phyloP scores from a whole-genome alignment of 2,797 vertebrate genomes.

The Galagoides demidoff region DNA sequence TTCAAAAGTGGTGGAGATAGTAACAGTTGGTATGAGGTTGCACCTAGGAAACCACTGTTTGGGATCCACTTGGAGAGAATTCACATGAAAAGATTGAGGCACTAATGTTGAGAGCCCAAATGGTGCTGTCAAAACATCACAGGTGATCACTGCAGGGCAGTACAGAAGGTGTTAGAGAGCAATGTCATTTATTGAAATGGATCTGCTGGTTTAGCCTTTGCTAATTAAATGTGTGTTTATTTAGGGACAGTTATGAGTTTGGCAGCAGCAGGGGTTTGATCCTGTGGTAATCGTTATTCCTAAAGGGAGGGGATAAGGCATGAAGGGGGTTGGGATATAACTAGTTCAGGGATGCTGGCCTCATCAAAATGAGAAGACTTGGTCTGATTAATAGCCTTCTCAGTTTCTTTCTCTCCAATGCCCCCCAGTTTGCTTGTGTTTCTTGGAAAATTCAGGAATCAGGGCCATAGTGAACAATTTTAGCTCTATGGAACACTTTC shows the following conservation, averaged over 20 bases:
- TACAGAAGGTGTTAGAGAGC: constrained; percentile 65
- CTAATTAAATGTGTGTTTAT: constrained; percentile 77
- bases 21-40: constrained; percentile 68
- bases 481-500: constrained; percentile 56
- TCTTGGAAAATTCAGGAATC: constrained; percentile 52
- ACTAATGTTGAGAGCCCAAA: constrained; percentile 63
- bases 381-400: constrained; percentile 36
- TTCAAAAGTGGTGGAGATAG: constrained; percentile 54
- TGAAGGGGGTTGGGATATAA: not conserved
- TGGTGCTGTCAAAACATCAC: constrained; percentile 74
- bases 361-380: constrained; percentile 48
- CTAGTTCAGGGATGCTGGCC: constrained; percentile 42
- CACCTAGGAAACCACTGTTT: constrained; percentile 60
- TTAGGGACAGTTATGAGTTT: constrained; percentile 68
- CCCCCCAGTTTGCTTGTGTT: constrained; percentile 18
- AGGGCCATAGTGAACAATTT: constrained; percentile 32
- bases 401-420: not conserved
- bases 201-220: constrained; percentile 72
- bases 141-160: constrained; percentile 71
- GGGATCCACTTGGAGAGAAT: constrained; percentile 57
- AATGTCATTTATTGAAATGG: constrained; percentile 78
- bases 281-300: constrained; percentile 50
- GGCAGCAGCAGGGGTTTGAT: constrained; percentile 37
- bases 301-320: constrained; percentile 30
- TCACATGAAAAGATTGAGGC: constrained; percentile 66